A percentile compares a stretch with the other conserved stretches of the same genome.
Evolutionary conservation across 2,888 invertebrate species (phyloP).

Genomic region (Oscheius sp.): DNA sequence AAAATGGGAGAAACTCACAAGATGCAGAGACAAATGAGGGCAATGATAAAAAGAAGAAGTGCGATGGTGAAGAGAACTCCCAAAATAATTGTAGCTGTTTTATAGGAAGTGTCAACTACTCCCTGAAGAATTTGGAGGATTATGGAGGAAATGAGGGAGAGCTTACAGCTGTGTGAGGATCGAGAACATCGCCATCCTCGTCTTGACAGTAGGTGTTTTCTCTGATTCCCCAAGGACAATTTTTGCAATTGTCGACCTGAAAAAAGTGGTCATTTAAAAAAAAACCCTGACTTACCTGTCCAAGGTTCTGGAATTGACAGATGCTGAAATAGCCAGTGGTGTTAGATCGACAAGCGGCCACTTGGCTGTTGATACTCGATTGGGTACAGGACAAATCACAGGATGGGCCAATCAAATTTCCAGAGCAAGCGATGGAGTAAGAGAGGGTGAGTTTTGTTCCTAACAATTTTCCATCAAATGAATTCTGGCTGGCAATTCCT

Average conservation of each 20-base stretch:
- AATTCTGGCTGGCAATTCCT: conserved; percentile 46
- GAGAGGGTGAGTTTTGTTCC: conserved; percentile 53
- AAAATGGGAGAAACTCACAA: conserved; percentile 10
- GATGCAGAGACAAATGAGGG: conserved; percentile 6
- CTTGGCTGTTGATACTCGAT: conserved; percentile 48
- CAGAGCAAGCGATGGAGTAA: conserved; percentile 61
- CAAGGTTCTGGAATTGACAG: conserved; percentile 47
- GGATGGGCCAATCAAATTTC: conserved; percentile 57
- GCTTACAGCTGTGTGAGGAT: conserved; percentile 49
- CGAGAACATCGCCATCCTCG: conserved; percentile 48
- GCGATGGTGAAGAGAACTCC: conserved; percentile 47
- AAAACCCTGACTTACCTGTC: conserved; percentile 30
- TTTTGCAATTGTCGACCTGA: conserved; percentile 61
- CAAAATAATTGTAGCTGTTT: conserved; percentile 58
- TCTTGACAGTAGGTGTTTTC: conserved; percentile 61
- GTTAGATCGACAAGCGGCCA: conserved; percentile 51
- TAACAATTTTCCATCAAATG: conserved; percentile 52
- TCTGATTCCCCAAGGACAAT: conserved; percentile 66
- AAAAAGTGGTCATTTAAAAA: neutral
- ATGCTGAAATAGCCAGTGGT: conserved; percentile 61
- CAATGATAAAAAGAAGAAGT: conserved; percentile 33
- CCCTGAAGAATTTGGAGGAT: conserved; percentile 35
- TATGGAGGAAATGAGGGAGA: neutral
- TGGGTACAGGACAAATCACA: conserved; percentile 61
- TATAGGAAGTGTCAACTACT: conserved; percentile 54